Percentiles rank a stretch among this genome's conserved stretches.
These are phyloP conservation scores for Parazoanthus swiftii DNA, from an alignment of 92 coral and sea anemone genomes.

Conservation along the genomic window DNA sequence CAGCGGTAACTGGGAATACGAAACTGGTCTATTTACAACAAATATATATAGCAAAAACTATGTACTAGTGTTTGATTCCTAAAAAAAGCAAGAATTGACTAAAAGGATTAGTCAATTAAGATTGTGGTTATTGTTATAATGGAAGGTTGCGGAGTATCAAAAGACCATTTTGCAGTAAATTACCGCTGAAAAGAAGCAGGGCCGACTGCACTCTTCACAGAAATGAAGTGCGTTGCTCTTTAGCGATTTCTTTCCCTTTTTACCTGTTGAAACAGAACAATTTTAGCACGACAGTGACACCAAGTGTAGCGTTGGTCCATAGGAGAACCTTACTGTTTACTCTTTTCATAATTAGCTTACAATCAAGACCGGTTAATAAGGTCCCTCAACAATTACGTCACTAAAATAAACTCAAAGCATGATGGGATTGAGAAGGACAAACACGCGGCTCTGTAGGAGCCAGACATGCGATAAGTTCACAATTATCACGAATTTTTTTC, in stretches of 20 bases:
- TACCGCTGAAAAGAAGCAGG: conserved; percentile 83
- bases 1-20: too few relatives aligned
- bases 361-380: neutral
- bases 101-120: neutral
- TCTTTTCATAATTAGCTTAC: neutral
- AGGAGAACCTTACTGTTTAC: neutral
- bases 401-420: too few relatives aligned
- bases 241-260: conserved; percentile 44
- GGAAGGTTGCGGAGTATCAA: neutral
- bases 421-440: too few relatives aligned
- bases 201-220: conserved; percentile 75
- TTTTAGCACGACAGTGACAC: neutral
- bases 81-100: too few relatives aligned
- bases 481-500: too few relatives aligned
- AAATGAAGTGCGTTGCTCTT: conserved; percentile 53
- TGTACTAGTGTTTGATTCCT: too few relatives aligned
- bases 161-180: neutral
- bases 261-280: conserved; percentile 41
- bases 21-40: too few relatives aligned
- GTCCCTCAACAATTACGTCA: too few relatives aligned
- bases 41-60: too few relatives aligned
- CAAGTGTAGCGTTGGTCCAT: neutral
- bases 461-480: too few relatives aligned
- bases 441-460: too few relatives aligned
- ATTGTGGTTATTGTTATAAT: too few relatives aligned